These are phyloP conservation scores for Merops nubicus DNA, from an alignment of 2,113 vertebrate species.

Conservation along the genomic window DNA sequence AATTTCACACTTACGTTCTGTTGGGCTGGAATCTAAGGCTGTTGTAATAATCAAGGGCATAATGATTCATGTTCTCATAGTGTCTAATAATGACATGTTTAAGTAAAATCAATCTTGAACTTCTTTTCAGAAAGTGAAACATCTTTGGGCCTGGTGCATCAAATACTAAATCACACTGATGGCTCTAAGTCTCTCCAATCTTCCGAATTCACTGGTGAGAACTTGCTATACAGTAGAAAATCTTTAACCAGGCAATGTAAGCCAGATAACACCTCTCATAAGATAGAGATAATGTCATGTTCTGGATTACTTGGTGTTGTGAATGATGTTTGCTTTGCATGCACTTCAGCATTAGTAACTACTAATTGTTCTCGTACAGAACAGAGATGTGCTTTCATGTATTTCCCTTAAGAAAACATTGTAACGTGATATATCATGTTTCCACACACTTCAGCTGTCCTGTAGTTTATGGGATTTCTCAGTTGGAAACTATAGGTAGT, in stretches of 20 bases:
- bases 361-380: not conserved
- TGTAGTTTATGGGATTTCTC: not conserved
- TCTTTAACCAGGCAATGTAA: slow-evolving; percentile 25
- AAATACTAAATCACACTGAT: slow-evolving; percentile 57
- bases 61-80: slow-evolving; percentile 4
- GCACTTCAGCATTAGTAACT: not conserved
- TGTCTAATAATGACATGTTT: not conserved
- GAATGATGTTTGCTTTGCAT: slow-evolving; percentile 32
- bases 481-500: not conserved
- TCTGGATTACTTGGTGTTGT: not conserved
- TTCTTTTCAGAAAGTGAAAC: slow-evolving; percentile 62
- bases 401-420: not conserved
- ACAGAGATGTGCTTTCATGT: not conserved
- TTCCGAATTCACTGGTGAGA: slow-evolving; percentile 61
- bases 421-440: not conserved
- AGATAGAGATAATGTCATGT: not conserved
- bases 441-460: not conserved
- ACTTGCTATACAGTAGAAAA: slow-evolving; percentile 36
- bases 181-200: slow-evolving; percentile 55
- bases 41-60: not conserved
- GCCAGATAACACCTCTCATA: not conserved
- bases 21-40: not conserved
- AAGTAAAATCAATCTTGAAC: slow-evolving; percentile 48
- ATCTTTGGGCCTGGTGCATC: slow-evolving; percentile 51
- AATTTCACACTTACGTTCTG: not conserved